Base-by-base conservation (phyloP, 2,888 invertebrate genomes). In the Agrypnus murinus region DNA sequence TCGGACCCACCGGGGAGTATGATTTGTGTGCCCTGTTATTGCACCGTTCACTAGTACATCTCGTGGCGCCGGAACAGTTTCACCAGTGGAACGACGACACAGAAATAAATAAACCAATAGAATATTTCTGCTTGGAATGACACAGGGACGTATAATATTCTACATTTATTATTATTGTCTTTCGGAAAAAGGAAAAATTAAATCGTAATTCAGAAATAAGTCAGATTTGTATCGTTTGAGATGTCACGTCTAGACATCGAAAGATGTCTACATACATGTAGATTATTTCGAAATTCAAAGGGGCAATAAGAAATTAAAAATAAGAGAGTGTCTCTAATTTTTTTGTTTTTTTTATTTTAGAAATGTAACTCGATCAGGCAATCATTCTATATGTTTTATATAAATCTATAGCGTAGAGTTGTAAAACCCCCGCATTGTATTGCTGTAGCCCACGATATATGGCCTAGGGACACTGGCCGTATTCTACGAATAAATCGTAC, bases 401-500 rank as follows among this genome's bases (percentile, higher is more conserved):
- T 66, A 65, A 65, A 71, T 71, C 66, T 71, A 59, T 63, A 43
- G 66, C 48, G 63, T 58, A 59, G 59, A 65, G 66, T 71, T 66
- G 63, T 71, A 80, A 80, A 78, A 25, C 25, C 77, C 80, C 79
- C 75, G 77, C 81, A 77, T 77, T 79, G 78, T 77, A 79, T 78
- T 77, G 77, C 76, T 77, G 74, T 71, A 77, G 78, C 77, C n/a
- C 78, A 80, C 79, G 80, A 83, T 83, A 84, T 82, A 84, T 84
- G 79, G 83, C 84, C 83, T 78, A 76, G 82, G 84, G 83, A 82
- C 83, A 81, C 76, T 75, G 82, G 77, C 79, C 82, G 82, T 83
- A 82, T 83, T 83, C 82, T 83, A 81, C 81, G 80, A 83, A 84
- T 83, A 83, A 84, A 83, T 84, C 81, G 80, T 79, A 81, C 81